phyloP scores from a whole-genome alignment of 2,888 invertebrate species.

The Hyppa rectilinea region DNA sequence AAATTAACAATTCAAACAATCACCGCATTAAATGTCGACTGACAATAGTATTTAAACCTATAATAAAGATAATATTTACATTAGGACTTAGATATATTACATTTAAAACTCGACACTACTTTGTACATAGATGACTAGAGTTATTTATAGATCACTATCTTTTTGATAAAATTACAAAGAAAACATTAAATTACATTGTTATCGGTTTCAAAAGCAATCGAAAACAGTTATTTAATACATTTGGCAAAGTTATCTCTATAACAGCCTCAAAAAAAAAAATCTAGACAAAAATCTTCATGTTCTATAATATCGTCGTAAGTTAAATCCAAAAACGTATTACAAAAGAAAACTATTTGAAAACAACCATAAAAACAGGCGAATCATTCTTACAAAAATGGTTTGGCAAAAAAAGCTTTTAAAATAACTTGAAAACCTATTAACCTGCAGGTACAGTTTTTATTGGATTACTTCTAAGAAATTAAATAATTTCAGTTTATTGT shows the following conservation, averaged over 20 bases:
- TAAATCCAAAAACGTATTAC: constrained; percentile 8
- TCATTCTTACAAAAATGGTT: constrained; percentile 23
- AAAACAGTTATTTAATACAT: constrained; percentile 15
- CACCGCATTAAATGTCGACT: constrained; percentile 55
- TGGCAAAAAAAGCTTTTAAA: constrained; percentile 5
- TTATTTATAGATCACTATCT: constrained; percentile 66
- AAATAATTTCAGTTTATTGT: constrained; percentile 40
- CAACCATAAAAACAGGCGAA: constrained; percentile 51
- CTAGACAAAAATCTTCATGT: constrained; percentile 14
- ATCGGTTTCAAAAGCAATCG: constrained; percentile 6
- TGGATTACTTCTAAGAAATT: constrained; percentile 19
- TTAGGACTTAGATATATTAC: constrained; percentile 65
- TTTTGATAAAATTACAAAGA: constrained; percentile 41
- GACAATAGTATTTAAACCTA: constrained; percentile 65
- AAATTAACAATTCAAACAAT: background rate
- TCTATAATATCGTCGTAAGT: background rate
- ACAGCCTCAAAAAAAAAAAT: constrained; percentile 3
- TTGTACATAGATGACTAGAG: constrained; percentile 89
- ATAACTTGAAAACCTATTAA: background rate
- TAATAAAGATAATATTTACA: constrained; percentile 74
- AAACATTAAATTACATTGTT: constrained; percentile 15
- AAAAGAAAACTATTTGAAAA: constrained; percentile 41
- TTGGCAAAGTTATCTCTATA: background rate
- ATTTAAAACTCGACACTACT: constrained; percentile 74
- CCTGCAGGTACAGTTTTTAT: constrained; percentile 27